A percentile compares a stretch with the other conserved stretches of the same genome.
Conservation (phyloP, 1,140 invertebrate species). For the Callitettix versicolor region DNA sequence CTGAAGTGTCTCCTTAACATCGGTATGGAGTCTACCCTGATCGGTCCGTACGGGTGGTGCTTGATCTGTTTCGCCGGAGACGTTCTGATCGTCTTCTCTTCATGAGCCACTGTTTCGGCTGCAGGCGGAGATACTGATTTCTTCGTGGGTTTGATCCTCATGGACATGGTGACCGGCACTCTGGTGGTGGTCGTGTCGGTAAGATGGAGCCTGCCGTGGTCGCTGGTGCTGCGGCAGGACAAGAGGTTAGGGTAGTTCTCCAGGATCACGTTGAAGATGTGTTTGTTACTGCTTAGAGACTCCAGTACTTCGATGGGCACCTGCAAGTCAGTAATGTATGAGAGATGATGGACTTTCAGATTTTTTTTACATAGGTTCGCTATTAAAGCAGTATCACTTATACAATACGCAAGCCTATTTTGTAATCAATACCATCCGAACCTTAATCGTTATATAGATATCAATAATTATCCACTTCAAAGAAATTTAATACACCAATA, state of each 20-base stretch:
- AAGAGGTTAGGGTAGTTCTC: slow-evolving; percentile 60
- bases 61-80: neutral
- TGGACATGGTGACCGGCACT: slow-evolving; percentile 44
- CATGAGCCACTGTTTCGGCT: neutral
- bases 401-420: no score
- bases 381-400: no score
- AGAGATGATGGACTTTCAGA: no score
- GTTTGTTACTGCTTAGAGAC: slow-evolving; percentile 49
- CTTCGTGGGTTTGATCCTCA: slow-evolving; percentile 44
- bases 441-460: no score
- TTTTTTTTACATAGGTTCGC: no score
- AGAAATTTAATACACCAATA: no score
- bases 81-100: neutral
- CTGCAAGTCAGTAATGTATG: slow-evolving; percentile 33
- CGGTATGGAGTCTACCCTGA: neutral
- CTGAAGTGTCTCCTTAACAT: slow-evolving; percentile 2
- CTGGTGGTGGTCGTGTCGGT: slow-evolving; percentile 16
- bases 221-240: slow-evolving; percentile 49
- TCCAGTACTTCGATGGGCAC: slow-evolving; percentile 52
- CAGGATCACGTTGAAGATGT: slow-evolving; percentile 55
- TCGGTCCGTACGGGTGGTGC: neutral
- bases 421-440: no score
- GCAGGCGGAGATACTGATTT: neutral
- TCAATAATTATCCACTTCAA: no score
- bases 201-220: slow-evolving; percentile 35